Percentiles rank a stretch among this genome's conserved stretches.
phyloP scores from a whole-genome alignment of 2,113 vertebrate species.

The Cololabis saira region DNA sequence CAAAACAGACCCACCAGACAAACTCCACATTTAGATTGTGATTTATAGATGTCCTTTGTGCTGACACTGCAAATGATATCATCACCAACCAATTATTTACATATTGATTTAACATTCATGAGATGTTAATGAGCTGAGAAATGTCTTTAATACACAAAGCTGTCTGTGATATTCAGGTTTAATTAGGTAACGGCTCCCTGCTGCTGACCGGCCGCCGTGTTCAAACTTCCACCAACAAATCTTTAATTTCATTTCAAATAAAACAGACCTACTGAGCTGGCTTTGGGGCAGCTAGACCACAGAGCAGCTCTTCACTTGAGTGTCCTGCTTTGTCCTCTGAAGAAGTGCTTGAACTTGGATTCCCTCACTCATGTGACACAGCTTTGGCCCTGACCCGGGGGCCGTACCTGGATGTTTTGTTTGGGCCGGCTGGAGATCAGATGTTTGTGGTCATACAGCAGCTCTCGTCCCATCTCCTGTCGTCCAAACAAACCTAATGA shows the following conservation, averaged over 20 bases:
- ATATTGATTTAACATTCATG: slow-evolving; percentile 67
- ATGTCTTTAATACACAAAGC: slow-evolving; percentile 57
- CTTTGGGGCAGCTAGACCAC: slow-evolving; percentile 22
- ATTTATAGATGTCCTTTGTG: slow-evolving; percentile 42
- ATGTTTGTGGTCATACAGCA: slow-evolving; percentile 79
- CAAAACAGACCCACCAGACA: slow-evolving; percentile 7
- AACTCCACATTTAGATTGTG: slow-evolving; percentile 5
- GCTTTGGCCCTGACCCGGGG: slow-evolving; percentile 80
- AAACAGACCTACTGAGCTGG: neutral
- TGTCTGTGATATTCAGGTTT: slow-evolving; percentile 54
- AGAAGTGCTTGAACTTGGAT: slow-evolving; percentile 72
- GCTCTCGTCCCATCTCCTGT: slow-evolving; percentile 78
- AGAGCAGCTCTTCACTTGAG: slow-evolving; percentile 5
- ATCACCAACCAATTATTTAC: slow-evolving; percentile 54
- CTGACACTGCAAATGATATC: slow-evolving; percentile 52
- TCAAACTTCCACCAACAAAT: too few relatives aligned
- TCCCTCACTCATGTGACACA: slow-evolving; percentile 67
- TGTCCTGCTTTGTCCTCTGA: neutral
- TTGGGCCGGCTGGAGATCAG: slow-evolving; percentile 78
- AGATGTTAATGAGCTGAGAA: slow-evolving; percentile 72
- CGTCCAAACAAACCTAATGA: slow-evolving; percentile 85
- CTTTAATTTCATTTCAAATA: slow-evolving; percentile 5
- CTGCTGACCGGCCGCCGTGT: slow-evolving; percentile 28
- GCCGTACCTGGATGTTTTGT: slow-evolving; percentile 75
- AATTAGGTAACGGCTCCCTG: slow-evolving; percentile 57